Evolutionary conservation across 2,888 invertebrate genomes (phyloP).

Genomic region (Euspilapteryx auroguttella): DNA sequence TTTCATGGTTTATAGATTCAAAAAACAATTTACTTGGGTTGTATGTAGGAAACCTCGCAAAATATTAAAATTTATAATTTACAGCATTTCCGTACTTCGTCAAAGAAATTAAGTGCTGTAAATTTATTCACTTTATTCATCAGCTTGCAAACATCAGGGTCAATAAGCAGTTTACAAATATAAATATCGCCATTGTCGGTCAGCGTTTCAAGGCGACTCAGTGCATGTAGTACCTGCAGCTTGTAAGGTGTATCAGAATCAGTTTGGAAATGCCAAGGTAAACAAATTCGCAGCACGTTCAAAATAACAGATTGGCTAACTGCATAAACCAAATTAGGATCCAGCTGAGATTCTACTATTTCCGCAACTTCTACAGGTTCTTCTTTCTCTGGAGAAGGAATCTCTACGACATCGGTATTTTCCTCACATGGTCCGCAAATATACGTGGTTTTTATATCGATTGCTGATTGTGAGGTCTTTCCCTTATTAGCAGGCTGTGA

Average conservation of each 20-base stretch:
- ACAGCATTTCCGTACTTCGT: too few relatives aligned
- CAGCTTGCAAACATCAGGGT: slow-evolving; percentile 28
- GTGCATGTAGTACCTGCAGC: slow-evolving; percentile 19
- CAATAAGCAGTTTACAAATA: slow-evolving; percentile 28
- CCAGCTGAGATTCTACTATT: slow-evolving; percentile 18
- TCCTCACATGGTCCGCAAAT: slow-evolving; percentile 37
- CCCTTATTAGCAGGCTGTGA: slow-evolving; percentile 12
- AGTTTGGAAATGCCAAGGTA: slow-evolving; percentile 40
- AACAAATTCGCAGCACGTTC: slow-evolving; percentile 35
- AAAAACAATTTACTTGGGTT: too few relatives aligned
- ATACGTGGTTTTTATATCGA: slow-evolving; percentile 24
- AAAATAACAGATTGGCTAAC: slow-evolving; percentile 35
- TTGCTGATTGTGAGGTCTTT: slow-evolving; percentile 22
- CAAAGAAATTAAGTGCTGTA: slow-evolving; percentile 23
- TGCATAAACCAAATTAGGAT: slow-evolving; percentile 27
- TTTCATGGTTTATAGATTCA: too few relatives aligned
- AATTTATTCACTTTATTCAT: slow-evolving; percentile 40
- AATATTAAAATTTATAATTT: too few relatives aligned
- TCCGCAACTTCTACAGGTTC: slow-evolving; percentile 20
- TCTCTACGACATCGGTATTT: slow-evolving; percentile 11
- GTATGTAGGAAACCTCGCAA: too few relatives aligned
- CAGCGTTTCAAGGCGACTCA: slow-evolving; percentile 26
- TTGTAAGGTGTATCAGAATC: slow-evolving; percentile 29
- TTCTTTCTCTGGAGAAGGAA: too few relatives aligned
- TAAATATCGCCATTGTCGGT: slow-evolving; percentile 40